Conservation (phyloP, 2,797 vertebrate species). For the Antennarius maculatus region DNA sequence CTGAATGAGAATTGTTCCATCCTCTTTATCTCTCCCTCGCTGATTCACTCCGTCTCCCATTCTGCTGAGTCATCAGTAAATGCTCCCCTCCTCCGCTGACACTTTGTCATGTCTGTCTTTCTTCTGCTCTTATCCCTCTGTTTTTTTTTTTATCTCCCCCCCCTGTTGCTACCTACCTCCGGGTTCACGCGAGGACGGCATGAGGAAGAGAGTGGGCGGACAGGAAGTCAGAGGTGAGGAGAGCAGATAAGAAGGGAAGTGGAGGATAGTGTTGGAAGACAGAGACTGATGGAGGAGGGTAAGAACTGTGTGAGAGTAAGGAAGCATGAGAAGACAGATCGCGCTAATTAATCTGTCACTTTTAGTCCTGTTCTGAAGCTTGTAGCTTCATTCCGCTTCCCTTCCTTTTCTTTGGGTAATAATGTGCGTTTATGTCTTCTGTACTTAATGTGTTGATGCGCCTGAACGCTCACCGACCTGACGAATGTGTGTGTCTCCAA, state of each 20-base stretch:
- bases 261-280: neutral
- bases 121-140: neutral
- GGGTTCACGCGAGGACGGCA: conserved; percentile 14
- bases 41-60: too few species aligned
- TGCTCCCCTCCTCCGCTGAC: neutral
- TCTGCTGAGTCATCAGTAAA: too few species aligned
- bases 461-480: neutral
- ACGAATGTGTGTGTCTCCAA: too few species aligned
- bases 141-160: conserved; percentile 3
- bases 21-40: too few species aligned
- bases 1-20: too few species aligned
- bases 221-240: neutral
- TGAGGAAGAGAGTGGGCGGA: neutral
- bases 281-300: conserved; percentile 20
- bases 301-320: conserved; percentile 28
- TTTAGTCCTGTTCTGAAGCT: conserved; percentile 22
- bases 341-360: conserved; percentile 59
- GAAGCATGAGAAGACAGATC: conserved; percentile 52
- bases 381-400: neutral
- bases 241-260: neutral
- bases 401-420: conserved; percentile 26
- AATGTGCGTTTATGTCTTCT: conserved; percentile 13
- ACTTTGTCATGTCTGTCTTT: neutral
- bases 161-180: neutral
- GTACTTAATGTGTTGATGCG: neutral